A percentile compares a stretch with the other conserved stretches of the same genome.
phyloP scores from a whole-genome alignment of 2,113 vertebrate species.

The Cynoglossus semilaevis region DNA sequence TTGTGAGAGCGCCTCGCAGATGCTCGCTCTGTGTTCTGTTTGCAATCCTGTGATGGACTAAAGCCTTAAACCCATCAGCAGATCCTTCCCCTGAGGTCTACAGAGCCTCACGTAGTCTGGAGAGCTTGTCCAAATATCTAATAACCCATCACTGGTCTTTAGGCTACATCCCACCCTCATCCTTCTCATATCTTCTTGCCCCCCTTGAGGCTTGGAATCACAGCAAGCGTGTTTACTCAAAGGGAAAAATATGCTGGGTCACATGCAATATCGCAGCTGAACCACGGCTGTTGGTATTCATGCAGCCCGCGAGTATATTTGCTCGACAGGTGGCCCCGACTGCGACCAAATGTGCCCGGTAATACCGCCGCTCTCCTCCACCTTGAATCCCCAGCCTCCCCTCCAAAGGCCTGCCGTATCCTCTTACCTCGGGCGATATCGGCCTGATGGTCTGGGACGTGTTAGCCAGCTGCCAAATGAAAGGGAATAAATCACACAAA shows the following conservation, averaged over 20 bases:
- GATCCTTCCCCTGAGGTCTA: constrained; percentile 40
- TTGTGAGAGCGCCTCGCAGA: constrained; percentile 37
- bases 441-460: constrained; percentile 66
- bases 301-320: constrained; percentile 32
- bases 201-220: constrained; percentile 32
- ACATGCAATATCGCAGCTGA: constrained; percentile 42
- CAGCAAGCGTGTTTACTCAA: constrained; percentile 49
- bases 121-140: constrained; percentile 68
- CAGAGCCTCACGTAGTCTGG: constrained; percentile 46
- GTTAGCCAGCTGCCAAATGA: constrained; percentile 78
- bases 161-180: constrained; percentile 55
- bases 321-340: constrained; percentile 63
- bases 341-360: constrained; percentile 49
- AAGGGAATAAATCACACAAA: constrained; percentile 78
- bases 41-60: constrained; percentile 39
- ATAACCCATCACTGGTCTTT: constrained; percentile 65
- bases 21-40: constrained; percentile 51
- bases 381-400: constrained; percentile 5
- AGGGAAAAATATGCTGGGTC: constrained; percentile 32
- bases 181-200: constrained; percentile 42
- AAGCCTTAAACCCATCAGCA: constrained; percentile 57
- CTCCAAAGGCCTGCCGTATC: constrained; percentile 58
- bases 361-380: constrained; percentile 20
- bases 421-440: constrained; percentile 58
- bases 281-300: constrained; percentile 34